Evolutionary conservation across 2,797 vertebrate genomes (phyloP).

Genomic region (Percopsis omiscomaycus): DNA sequence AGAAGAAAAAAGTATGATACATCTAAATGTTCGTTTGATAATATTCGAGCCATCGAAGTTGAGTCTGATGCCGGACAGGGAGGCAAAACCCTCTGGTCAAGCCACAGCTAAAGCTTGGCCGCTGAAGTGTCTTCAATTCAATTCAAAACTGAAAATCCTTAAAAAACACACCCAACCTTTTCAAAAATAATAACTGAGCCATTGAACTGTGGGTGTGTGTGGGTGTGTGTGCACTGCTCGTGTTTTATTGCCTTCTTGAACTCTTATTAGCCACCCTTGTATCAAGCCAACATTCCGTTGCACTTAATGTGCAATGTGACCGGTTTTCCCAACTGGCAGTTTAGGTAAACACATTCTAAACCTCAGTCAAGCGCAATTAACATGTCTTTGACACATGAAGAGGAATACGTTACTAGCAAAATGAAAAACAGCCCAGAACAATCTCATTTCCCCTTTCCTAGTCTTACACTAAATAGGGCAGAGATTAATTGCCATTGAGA

Average conservation of each 20-base stretch:
- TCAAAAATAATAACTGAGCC: too few species aligned
- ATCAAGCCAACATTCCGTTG: neutral
- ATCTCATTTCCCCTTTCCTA: slow-evolving; percentile 23
- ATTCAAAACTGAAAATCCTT: too few species aligned
- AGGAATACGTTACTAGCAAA: slow-evolving; percentile 1
- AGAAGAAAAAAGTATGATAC: too few species aligned
- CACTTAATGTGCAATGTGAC: slow-evolving; percentile 1
- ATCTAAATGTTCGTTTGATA: too few species aligned
- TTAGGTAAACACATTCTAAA: neutral
- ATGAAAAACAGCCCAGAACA: slow-evolving; percentile 11
- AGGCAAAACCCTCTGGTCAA: too few species aligned
- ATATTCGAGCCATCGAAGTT: too few species aligned
- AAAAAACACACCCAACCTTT: too few species aligned
- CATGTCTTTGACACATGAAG: slow-evolving; percentile 3
- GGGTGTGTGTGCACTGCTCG: too few species aligned
- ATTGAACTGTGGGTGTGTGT: too few species aligned
- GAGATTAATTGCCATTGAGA: neutral
- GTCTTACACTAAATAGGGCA: neutral
- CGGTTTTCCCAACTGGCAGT: slow-evolving; percentile 1
- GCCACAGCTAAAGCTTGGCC: too few species aligned
- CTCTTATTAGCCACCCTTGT: neutral
- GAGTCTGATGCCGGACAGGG: too few species aligned
- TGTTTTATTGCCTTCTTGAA: neutral
- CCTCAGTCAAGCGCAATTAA: neutral
- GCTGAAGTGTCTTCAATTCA: too few species aligned